Conservation (phyloP, 2,113 vertebrate species). For the Hemiscyllium ocellatum region DNA sequence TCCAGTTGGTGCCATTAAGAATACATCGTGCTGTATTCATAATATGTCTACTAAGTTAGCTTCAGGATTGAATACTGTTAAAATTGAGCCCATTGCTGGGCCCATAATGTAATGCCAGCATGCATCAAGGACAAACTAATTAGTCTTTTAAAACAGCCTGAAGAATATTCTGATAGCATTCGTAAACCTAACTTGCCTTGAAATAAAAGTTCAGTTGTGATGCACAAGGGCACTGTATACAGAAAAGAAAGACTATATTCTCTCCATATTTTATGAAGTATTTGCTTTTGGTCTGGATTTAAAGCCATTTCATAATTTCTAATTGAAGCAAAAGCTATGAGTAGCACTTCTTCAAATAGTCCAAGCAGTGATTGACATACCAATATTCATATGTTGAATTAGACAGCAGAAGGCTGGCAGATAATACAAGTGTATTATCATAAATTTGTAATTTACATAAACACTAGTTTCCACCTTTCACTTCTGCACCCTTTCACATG, state of each 20-base stretch:
- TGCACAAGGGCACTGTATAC: neutral
- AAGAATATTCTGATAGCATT: neutral
- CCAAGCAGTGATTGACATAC: neutral
- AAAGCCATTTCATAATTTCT: neutral
- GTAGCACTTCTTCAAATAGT: neutral
- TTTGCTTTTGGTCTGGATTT: neutral
- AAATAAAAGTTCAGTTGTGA: neutral
- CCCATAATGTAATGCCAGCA: neutral
- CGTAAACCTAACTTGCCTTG: too few species aligned
- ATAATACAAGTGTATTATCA: too few species aligned
- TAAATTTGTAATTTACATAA: too few species aligned
- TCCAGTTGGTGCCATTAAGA: neutral
- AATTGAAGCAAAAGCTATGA: neutral
- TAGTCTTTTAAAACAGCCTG: neutral
- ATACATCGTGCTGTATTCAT: neutral
- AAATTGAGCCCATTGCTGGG: neutral
- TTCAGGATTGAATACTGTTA: neutral
- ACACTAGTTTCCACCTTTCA: too few species aligned
- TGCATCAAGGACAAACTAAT: neutral
- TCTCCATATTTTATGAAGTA: neutral
- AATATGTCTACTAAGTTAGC: neutral
- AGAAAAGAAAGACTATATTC: neutral
- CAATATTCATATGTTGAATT: too few species aligned
- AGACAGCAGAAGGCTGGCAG: too few species aligned
- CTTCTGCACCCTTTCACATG: too few species aligned